phyloP scores from a whole-genome alignment of 2,113 vertebrate species.

The Beaufortia kweichowensis region DNA sequence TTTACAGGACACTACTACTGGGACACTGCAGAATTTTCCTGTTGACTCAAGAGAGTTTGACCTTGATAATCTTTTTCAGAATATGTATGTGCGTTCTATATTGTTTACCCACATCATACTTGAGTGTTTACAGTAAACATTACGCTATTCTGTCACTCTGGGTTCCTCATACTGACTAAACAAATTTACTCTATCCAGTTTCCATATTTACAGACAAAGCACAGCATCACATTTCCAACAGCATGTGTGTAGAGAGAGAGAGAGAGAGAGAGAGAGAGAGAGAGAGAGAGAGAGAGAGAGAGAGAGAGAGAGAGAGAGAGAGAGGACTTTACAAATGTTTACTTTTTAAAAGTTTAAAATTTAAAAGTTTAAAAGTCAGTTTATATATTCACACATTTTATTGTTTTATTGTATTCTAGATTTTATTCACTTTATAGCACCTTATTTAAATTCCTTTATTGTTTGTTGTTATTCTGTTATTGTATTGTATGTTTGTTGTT shows the following conservation, averaged over 20 bases:
- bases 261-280: not conserved
- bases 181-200: slow-evolving; percentile 1
- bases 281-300: too few species aligned
- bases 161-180: slow-evolving; percentile 6
- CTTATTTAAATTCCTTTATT: too few species aligned
- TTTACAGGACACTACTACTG: too few species aligned
- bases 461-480: too few species aligned
- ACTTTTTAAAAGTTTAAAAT: too few species aligned
- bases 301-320: too few species aligned
- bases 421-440: too few species aligned
- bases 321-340: too few species aligned
- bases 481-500: too few species aligned
- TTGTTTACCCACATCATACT: not conserved
- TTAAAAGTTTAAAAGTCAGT: too few species aligned
- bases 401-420: too few species aligned
- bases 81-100: not conserved
- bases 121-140: slow-evolving; percentile 18
- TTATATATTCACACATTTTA: too few species aligned
- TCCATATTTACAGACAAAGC: slow-evolving; percentile 30
- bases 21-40: not conserved
- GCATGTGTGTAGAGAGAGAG: not conserved
- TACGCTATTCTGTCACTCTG: not conserved
- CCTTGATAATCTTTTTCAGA: slow-evolving; percentile 17
- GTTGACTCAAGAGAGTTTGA: not conserved
- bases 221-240: not conserved